Evolutionary conservation across 2,888 invertebrate species (phyloP).

Genomic region (Plagodis pulveraria): DNA sequence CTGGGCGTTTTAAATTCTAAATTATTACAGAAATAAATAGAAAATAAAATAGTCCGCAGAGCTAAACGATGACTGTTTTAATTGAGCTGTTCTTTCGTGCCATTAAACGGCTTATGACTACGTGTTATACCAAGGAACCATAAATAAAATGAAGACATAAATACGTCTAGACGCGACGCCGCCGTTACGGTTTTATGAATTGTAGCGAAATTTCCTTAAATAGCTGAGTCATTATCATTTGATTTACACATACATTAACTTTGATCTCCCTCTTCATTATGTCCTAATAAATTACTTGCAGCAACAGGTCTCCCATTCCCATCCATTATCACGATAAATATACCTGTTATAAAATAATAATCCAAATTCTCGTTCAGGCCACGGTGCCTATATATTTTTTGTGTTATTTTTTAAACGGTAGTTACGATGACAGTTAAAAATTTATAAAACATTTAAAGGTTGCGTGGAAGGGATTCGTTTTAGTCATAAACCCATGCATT

Average conservation of each 20-base stretch:
- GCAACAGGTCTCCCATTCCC: not conserved
- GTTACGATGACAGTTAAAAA: no score
- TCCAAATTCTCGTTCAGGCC: not conserved
- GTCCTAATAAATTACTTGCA: not conserved
- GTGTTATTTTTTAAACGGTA: no score
- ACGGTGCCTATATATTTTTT: no score
- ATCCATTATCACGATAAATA: no score
- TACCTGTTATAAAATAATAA: not conserved
- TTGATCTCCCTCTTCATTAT: slow-evolving; percentile 3
- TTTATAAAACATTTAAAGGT: no score
- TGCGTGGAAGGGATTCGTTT: no score
- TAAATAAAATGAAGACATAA: slow-evolving; percentile 21
- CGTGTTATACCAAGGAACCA: not conserved
- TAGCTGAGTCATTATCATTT: slow-evolving; percentile 30
- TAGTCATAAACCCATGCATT: no score
- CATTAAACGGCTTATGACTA: slow-evolving; percentile 2
- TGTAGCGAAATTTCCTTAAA: slow-evolving; percentile 15
- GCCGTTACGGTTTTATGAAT: slow-evolving; percentile 15
- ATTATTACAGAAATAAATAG: no score
- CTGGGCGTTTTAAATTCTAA: no score
- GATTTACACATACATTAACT: slow-evolving; percentile 17
- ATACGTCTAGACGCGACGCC: slow-evolving; percentile 19
- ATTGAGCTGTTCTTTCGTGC: slow-evolving; percentile 6
- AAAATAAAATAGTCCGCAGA: not conserved
- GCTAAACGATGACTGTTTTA: not conserved